phyloP scores from a whole-genome alignment of 2,888 invertebrate species.

The Drosophila neonasuta region DNA sequence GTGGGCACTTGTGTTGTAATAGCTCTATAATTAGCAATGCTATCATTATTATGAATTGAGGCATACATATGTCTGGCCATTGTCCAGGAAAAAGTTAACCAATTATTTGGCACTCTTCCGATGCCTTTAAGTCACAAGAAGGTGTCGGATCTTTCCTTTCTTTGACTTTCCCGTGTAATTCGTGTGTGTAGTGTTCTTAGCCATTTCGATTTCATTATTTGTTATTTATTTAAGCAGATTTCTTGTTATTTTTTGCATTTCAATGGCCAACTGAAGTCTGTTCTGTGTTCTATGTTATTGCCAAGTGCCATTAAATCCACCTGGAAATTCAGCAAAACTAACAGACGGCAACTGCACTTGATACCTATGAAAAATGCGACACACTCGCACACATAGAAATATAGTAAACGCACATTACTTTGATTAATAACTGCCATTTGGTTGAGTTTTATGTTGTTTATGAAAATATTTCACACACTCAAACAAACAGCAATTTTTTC shows the following conservation, averaged over 20 bases:
- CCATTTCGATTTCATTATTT: conserved; percentile 28
- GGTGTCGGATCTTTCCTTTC: neutral
- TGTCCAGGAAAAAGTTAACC: neutral
- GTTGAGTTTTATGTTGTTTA: conserved; percentile 76
- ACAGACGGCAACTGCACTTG: conserved; percentile 67
- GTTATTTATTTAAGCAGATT: conserved; percentile 26
- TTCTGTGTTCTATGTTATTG: conserved; percentile 23
- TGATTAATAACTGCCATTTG: conserved; percentile 77
- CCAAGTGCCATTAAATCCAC: conserved; percentile 71
- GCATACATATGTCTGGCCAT: neutral
- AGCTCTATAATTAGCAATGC: conserved; percentile 43
- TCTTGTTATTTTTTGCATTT: conserved; percentile 11
- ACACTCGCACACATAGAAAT: conserved; percentile 24
- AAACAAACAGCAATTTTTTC: conserved; percentile 27
- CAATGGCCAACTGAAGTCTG: conserved; percentile 6
- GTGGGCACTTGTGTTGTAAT: conserved; percentile 35
- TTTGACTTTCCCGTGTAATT: neutral
- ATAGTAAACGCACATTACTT: conserved; percentile 70
- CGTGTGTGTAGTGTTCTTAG: conserved; percentile 3
- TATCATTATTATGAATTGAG: conserved; percentile 9
- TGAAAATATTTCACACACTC: conserved; percentile 73
- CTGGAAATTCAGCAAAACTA: conserved; percentile 67
- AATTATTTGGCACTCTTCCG: conserved; percentile 6
- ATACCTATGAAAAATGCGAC: conserved; percentile 61
- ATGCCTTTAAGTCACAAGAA: neutral